Base-by-base conservation (phyloP, 1,140 invertebrate genomes). In the Chlorops oryzae region DNA sequence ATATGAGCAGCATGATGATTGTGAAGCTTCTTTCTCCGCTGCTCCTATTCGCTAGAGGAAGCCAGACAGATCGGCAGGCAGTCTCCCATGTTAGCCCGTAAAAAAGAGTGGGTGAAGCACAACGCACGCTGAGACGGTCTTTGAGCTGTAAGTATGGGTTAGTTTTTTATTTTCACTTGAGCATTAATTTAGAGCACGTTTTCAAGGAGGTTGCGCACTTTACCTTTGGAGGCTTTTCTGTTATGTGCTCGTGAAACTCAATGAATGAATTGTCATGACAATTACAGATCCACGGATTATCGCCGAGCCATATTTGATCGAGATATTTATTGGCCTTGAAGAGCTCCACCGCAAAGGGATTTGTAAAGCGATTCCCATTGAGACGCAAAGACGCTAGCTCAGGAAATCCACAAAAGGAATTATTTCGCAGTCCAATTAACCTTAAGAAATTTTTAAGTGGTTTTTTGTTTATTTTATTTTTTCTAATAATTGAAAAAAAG, bases 251-350 rank as follows among this genome's bases (percentile, higher is more conserved):
- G 51, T 79, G 84, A 54, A 81, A 78, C 20, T 76, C 64, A 47
- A 76, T 74, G 54, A 86, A 74, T 34, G 80, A 72, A 0, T 58
- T 47, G 54, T 77, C 77, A 5, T 59, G 54, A 53, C 85, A 87
- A 48, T 86, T 80, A 61, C 85, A 87, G 47, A 79, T 70, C 85
- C 85, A 88, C 50, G 82, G 83, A 72, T 88, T 88, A 45, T 86
- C 81, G 10, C 77, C 73, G 35, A 87, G 55, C 61, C 75, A 71
- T 9, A 85, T 61, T 45, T 65, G 70, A 44, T 74, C 65, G n/a
- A 84, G 58, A 48, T 80, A 75, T 40, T 62, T 61, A 62, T 86
- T 83, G n/a, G 74, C 72, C 0, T 71, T 65, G 59, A 86, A 86
- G 55, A 78, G 78, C n/a, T 64, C 65, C 5, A 68, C 64, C n/a